Conservation (phyloP, 2,888 invertebrate genomes). For the Diadegma fenestrale region DNA sequence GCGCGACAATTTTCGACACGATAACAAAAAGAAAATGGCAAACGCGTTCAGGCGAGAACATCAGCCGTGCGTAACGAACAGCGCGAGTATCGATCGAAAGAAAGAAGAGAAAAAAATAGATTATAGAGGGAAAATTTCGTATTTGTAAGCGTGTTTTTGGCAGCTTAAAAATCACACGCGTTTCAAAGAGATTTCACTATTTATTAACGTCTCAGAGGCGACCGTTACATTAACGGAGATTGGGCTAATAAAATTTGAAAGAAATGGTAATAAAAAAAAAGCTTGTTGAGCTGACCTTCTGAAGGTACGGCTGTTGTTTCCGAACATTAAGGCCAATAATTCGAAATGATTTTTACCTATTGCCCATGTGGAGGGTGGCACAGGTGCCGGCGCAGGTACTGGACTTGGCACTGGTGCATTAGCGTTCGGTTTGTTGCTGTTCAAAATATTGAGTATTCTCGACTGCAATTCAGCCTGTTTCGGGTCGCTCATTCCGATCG, state of each 20-base stretch:
- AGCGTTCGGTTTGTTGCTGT: constrained; percentile 86
- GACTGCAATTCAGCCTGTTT: constrained; percentile 91
- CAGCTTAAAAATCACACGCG: constrained; percentile 14
- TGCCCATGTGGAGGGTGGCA: constrained; percentile 78
- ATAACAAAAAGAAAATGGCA: background rate
- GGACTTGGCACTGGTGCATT: constrained; percentile 80
- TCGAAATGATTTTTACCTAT: constrained; percentile 78
- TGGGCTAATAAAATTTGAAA: background rate
- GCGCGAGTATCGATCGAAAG: background rate
- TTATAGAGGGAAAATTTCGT: constrained; percentile 26
- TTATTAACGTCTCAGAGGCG: constrained; percentile 36
- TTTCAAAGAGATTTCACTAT: constrained; percentile 36
- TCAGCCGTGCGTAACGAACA: constrained; percentile 19
- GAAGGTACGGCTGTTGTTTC: background rate
- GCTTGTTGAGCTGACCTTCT: background rate
- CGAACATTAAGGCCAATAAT: constrained; percentile 31
- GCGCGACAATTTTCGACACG: background rate
- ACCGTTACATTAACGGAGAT: constrained; percentile 24
- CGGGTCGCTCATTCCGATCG: constrained; percentile 85
- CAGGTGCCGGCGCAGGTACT: constrained; percentile 81
- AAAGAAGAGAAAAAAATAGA: background rate
- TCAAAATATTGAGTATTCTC: constrained; percentile 92
- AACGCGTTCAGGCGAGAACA: constrained; percentile 16
- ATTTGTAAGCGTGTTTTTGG: constrained; percentile 9
- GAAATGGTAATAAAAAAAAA: constrained; percentile 8